A percentile compares a stretch with the other conserved stretches of the same genome.
Conservation (phyloP, 2,888 invertebrate species). For the Tenthredo notha region DNA sequence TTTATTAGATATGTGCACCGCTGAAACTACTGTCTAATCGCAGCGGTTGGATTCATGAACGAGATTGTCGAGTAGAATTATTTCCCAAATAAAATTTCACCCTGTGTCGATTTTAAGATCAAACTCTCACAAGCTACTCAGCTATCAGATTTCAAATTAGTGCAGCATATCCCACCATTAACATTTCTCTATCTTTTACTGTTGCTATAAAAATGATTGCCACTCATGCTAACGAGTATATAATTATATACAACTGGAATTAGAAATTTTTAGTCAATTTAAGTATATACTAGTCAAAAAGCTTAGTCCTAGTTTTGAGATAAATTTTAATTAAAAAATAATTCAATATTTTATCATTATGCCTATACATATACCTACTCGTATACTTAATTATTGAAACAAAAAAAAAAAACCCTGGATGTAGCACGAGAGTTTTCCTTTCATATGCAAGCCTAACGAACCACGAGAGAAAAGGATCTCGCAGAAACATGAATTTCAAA, state of each 20-base stretch:
- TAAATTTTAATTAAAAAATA: neutral
- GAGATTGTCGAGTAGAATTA: neutral
- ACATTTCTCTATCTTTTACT: neutral
- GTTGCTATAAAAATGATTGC: neutral
- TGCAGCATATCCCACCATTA: neutral
- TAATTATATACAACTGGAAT: neutral
- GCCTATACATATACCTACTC: neutral
- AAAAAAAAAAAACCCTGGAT: neutral
- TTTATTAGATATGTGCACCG: neutral
- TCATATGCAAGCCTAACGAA: neutral
- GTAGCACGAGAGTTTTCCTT: neutral
- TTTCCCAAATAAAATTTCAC: neutral
- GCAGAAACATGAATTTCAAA: neutral
- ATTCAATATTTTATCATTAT: slow-evolving; percentile 11
- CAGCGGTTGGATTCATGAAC: neutral
- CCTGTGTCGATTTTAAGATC: neutral
- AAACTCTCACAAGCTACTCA: neutral
- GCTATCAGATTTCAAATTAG: neutral
- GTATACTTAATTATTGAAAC: neutral
- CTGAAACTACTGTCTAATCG: neutral
- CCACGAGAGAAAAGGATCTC: neutral
- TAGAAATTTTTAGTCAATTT: neutral
- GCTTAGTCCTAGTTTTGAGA: slow-evolving; percentile 6
- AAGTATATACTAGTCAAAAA: slow-evolving; percentile 1
- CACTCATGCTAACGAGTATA: neutral